phyloP scores from a whole-genome alignment of 2,797 vertebrate species.

The Gambusia yucatana region DNA sequence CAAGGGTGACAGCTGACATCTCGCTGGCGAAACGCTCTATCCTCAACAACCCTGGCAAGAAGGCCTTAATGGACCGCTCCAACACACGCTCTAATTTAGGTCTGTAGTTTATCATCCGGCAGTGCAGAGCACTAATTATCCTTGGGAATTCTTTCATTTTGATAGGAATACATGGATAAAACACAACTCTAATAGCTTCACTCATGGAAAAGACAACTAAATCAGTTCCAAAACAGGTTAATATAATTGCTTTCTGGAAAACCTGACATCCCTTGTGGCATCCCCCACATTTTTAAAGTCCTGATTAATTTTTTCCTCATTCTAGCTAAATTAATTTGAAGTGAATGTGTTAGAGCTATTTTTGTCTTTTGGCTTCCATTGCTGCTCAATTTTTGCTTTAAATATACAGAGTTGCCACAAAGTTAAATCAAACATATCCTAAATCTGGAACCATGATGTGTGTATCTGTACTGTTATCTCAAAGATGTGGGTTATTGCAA shows the following conservation, averaged over 20 bases:
- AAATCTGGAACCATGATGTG: background rate
- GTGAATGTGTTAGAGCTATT: conserved; percentile 17
- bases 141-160: background rate
- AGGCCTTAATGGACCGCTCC: conserved; percentile 95
- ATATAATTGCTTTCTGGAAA: conserved; percentile 17
- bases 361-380: conserved; percentile 11
- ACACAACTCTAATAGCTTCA: conserved; percentile 21
- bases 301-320: conserved; percentile 38
- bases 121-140: conserved; percentile 5
- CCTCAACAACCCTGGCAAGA: conserved; percentile 98
- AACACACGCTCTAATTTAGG: conserved; percentile 95
- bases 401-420: background rate
- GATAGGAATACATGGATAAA: conserved; percentile 5
- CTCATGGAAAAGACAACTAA: conserved; percentile 13
- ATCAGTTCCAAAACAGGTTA: conserved; percentile 28
- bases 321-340: conserved; percentile 14
- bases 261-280: conserved; percentile 21
- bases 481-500: background rate
- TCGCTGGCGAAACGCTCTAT: conserved; percentile 97
- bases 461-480: background rate
- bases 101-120: conserved; percentile 65
- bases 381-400: background rate
- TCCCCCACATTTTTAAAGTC: conserved; percentile 18
- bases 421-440: background rate
- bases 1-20: conserved; percentile 96